phyloP scores from a whole-genome alignment of 2,888 invertebrate genomes.

The Himalopsyche anomala region DNA sequence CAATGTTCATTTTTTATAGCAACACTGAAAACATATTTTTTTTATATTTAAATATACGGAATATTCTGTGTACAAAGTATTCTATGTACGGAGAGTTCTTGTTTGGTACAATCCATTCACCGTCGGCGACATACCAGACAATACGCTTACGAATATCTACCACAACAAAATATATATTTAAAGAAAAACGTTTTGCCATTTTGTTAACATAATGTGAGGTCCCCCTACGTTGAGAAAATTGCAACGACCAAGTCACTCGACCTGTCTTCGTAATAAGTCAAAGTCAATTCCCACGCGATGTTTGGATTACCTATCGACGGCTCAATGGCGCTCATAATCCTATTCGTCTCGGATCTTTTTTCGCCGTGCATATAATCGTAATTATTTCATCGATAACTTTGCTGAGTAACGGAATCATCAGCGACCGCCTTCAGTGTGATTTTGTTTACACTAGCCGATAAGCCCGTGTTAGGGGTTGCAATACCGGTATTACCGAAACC shows the following conservation, averaged over 20 bases:
- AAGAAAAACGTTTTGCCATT: no score
- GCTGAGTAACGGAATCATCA: background rate
- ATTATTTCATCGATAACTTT: slow-evolving; percentile 20
- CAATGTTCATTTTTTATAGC: no score
- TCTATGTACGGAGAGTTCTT: no score
- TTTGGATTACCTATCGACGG: background rate
- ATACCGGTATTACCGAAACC: no score
- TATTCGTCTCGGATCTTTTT: background rate
- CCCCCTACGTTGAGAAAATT: background rate
- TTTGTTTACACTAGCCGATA: background rate
- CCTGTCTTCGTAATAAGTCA: background rate
- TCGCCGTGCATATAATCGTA: background rate
- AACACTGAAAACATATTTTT: no score
- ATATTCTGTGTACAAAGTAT: no score
- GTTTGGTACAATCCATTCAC: no score
- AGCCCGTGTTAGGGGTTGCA: no score
- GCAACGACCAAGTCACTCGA: background rate
- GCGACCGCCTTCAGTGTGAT: background rate
- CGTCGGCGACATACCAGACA: no score
- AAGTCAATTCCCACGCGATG: slow-evolving; percentile 1
- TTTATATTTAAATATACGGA: no score
- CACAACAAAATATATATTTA: no score
- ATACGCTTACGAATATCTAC: no score
- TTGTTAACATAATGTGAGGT: background rate
- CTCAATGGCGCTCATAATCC: background rate